Conservation (phyloP, 2,797 vertebrate species). For the Sebastes variabilis region DNA sequence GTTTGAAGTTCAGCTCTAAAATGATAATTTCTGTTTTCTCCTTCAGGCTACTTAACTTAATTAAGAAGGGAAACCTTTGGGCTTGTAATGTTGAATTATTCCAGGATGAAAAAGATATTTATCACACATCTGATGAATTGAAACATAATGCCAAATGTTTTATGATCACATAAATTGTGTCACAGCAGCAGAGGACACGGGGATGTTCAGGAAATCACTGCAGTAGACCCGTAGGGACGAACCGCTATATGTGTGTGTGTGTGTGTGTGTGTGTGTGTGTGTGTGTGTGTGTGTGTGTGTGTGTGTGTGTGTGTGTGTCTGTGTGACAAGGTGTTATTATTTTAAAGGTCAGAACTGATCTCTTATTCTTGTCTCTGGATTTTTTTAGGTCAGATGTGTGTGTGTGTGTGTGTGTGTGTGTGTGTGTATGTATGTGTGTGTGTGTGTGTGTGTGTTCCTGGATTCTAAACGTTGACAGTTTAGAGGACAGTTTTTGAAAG, state of each 20-base stretch:
- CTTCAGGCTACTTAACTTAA: neutral
- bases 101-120: neutral
- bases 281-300: too few species aligned
- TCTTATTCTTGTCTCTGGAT: neutral
- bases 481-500: neutral
- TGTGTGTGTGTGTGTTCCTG: neutral
- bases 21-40: neutral
- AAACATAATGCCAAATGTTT: neutral
- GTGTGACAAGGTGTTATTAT: neutral
- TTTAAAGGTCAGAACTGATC: conserved; percentile 27
- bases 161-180: neutral
- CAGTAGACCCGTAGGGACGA: neutral
- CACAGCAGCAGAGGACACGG: neutral
- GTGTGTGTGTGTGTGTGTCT: too few species aligned
- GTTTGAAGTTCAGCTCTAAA: neutral
- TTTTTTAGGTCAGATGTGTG: neutral
- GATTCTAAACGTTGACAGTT: neutral
- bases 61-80: neutral
- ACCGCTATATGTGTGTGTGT: neutral
- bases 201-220: neutral
- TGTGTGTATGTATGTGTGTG: neutral
- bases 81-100: neutral
- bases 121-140: neutral
- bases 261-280: neutral
- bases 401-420: too few species aligned